Evolutionary conservation across 2,888 invertebrate species (phyloP), one percentile per base, ranked within the genome.

Genomic region (Agrilus mali): DNA sequence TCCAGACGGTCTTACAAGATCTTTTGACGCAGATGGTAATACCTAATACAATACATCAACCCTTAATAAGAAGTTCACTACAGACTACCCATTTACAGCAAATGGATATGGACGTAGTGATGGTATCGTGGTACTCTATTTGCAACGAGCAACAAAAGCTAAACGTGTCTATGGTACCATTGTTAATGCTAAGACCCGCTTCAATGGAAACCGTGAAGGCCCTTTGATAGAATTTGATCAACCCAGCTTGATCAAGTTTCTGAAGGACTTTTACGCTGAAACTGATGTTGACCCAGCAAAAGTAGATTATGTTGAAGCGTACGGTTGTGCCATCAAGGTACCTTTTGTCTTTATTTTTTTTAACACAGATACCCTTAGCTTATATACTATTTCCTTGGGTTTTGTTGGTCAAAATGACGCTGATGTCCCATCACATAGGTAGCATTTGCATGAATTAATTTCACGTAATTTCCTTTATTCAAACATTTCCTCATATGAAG

Each of bases 81-180:
- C 22, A 37, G n/a, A 46, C 38, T 41, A 15, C 5, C 32, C n/a
- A 36, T 42, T 53, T 57, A 20, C 46, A 68, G 88, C 86, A 31
- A 75, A 79, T 53, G 90, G 92, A 0, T 92, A 90, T 57, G 82
- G 80, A 0, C 77, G 90, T n/a, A 80, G 86, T 33, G 92, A 92
- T 63, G 81, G 86, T 1, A 71, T 87, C 2, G 79, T 78, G 2
- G 79, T 82, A 0, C 60, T 84, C 38, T 82, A 80, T 55, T 60
- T 92, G 13, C 90, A 92, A 63, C 82, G 78, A 52, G 78, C 67
- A 4, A 57, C 62, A n/a, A 61, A 64, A 41, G 74, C 75, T 1
- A 70, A 64, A 50, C 58, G 77, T 38, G 58, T 66, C 3, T 78
- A 78, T 51, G 72, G 73, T 6, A 69, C 69, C 27, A 57, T 78